Percentiles rank a stretch among this genome's conserved stretches.
Conservation (phyloP, 23 tunicate species). For the Clavelina lepadiformis region DNA sequence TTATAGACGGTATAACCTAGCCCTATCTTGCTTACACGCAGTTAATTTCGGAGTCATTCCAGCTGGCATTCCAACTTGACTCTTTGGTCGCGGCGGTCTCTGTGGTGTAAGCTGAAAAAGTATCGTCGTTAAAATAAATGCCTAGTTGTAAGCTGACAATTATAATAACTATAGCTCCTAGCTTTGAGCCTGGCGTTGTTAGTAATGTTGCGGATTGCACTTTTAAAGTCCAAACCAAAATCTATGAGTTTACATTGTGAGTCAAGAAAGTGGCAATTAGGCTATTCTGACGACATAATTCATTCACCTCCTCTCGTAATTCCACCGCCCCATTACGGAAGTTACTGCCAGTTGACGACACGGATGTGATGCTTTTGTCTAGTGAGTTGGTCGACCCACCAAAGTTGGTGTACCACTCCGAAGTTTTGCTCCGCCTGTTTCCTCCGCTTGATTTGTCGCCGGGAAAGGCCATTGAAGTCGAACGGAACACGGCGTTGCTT, state of each 20-base stretch:
- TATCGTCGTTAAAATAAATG: too few species aligned
- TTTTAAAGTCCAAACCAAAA: neutral
- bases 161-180: too few species aligned
- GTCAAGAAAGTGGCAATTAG: too few species aligned
- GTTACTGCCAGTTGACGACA: slow-evolving; percentile 9
- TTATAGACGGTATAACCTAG: too few species aligned
- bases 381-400: slow-evolving; percentile 75
- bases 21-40: too few species aligned
- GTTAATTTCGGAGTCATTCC: slow-evolving; percentile 26
- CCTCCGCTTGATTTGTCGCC: slow-evolving; percentile 34
- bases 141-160: too few species aligned
- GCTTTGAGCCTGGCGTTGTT: too few species aligned
- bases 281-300: too few species aligned
- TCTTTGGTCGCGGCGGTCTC: slow-evolving; percentile 84
- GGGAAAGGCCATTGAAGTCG: slow-evolving; percentile 34
- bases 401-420: slow-evolving; percentile 59
- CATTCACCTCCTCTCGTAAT: slow-evolving; percentile 70
- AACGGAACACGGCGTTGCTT: slow-evolving; percentile 7
- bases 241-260: too few species aligned
- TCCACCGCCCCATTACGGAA: slow-evolving; percentile 60
- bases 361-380: slow-evolving; percentile 35
- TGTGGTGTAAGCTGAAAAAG: slow-evolving; percentile 79
- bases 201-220: neutral
- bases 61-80: slow-evolving; percentile 63
- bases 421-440: slow-evolving; percentile 64